Base-by-base conservation (phyloP, 1,140 invertebrate genomes). In the Bombus difficillimus region DNA sequence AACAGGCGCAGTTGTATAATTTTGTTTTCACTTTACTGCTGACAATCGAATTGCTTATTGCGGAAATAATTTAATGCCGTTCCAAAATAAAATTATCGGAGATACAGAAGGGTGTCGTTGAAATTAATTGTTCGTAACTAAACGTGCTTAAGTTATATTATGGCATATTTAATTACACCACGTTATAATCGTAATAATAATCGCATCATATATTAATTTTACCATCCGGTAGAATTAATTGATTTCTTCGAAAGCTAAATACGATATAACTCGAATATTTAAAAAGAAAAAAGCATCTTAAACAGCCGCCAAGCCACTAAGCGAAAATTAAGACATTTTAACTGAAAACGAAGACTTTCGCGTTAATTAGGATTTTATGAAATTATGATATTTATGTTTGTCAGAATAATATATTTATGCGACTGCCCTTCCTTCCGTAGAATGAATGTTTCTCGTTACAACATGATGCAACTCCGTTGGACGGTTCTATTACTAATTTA, bases 401-500 rank as follows among this genome's bases (percentile, higher is more conserved):
- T 28, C 28, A 68, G 59, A 74, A 79, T 83, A 53, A 78, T 83
- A 83, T 47, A 64, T 89, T 86, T 69, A 85, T 62, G 57, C 59
- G 62, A 47, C 37, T 37, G 43, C 25, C 43, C 68, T 83, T 74
- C 53, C 66, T 68, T 39, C 64, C 32, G 34, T 47, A 59, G 62
- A 89, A 87, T 68, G 88, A 90, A 86, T 90, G 89, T 89, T 87
- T 80, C 88, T 90, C 86, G 78, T 90, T 89, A 87, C 80, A 85
- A 53, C 79, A 69, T 89, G 80, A 84, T 89, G 88, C 64, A 87
- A 90, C 88, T 90, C 81, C 39, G 88, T 87, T 80, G 87, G 74
- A 77, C 86, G 73, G 74, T 84, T 80, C 88, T 90, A 87, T 85
- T 90, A 86, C 88, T 90, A 90, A 90, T 90, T 90, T 90, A 90